These are phyloP conservation scores for Moxostoma hubbsi DNA, from an alignment of 2,797 vertebrate species.

Conservation along the genomic window DNA sequence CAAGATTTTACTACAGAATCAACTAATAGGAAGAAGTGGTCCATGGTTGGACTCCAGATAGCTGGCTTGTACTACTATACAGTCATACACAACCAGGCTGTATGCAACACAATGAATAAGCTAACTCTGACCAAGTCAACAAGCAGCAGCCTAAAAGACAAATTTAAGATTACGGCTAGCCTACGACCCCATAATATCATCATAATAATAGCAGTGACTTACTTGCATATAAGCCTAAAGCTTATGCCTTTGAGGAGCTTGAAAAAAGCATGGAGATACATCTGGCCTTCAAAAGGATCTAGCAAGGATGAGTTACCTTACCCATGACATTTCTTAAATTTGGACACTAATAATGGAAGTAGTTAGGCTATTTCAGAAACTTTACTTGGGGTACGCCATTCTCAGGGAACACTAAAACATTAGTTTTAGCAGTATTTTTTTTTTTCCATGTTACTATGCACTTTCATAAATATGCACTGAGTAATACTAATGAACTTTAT, in stretches of 20 bases:
- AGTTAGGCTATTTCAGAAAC: not conserved
- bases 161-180: not conserved
- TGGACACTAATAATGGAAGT: not conserved
- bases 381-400: too few relatives aligned
- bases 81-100: not conserved
- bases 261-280: not conserved
- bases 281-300: not conserved
- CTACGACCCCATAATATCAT: not conserved
- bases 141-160: not conserved
- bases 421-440: too few relatives aligned
- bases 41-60: too few relatives aligned
- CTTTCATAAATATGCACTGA: too few relatives aligned
- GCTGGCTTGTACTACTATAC: too few relatives aligned
- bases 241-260: not conserved
- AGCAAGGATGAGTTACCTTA: not conserved
- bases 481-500: too few relatives aligned
- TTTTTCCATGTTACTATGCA: too few relatives aligned
- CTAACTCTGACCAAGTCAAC: constrained; percentile 24
- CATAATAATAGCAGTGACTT: constrained; percentile 13
- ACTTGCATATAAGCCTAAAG: not conserved
- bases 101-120: not conserved
- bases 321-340: constrained; percentile 16
- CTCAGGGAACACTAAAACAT: too few relatives aligned
- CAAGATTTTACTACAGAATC: too few relatives aligned
- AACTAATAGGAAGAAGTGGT: too few relatives aligned